phyloP scores from a whole-genome alignment of 2,113 vertebrate genomes.

The Lagopus leucura region DNA sequence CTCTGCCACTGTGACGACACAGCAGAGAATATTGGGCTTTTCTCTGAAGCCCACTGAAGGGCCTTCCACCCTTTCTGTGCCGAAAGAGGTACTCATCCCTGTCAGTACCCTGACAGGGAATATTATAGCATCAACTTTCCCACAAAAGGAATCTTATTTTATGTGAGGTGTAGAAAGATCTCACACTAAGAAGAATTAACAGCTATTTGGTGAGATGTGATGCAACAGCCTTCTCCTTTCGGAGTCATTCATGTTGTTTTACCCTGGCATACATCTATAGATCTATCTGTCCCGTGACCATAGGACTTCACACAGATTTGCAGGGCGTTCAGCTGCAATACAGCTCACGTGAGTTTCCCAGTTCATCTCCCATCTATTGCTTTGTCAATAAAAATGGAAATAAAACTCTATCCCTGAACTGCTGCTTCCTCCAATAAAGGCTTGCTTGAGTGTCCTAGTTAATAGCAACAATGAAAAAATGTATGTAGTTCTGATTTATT shows the following conservation, averaged over 20 bases:
- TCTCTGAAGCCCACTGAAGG: background rate
- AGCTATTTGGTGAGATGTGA: background rate
- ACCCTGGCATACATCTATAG: background rate
- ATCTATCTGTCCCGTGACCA: background rate
- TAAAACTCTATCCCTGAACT: conserved; percentile 49
- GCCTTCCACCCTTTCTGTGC: background rate
- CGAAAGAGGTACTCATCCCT: background rate
- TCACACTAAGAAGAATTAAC: background rate
- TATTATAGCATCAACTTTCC: background rate
- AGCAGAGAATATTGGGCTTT: background rate
- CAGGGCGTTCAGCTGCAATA: conserved; percentile 25
- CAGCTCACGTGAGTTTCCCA: conserved; percentile 44
- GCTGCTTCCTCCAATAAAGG: conserved; percentile 70
- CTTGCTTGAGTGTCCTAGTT: conserved; percentile 54
- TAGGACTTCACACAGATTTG: conserved; percentile 51
- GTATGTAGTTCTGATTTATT: conserved; percentile 63
- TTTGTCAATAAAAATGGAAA: conserved; percentile 71
- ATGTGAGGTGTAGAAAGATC: background rate
- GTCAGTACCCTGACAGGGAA: background rate
- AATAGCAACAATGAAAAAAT: conserved; percentile 50
- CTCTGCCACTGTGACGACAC: background rate
- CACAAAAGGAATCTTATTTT: background rate
- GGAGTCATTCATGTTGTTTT: conserved; percentile 3
- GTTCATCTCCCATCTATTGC: conserved; percentile 69
- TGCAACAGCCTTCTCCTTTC: conserved; percentile 24